Conservation (phyloP, 1,140 invertebrate genomes). For the Belonocnema kinseyi region DNA sequence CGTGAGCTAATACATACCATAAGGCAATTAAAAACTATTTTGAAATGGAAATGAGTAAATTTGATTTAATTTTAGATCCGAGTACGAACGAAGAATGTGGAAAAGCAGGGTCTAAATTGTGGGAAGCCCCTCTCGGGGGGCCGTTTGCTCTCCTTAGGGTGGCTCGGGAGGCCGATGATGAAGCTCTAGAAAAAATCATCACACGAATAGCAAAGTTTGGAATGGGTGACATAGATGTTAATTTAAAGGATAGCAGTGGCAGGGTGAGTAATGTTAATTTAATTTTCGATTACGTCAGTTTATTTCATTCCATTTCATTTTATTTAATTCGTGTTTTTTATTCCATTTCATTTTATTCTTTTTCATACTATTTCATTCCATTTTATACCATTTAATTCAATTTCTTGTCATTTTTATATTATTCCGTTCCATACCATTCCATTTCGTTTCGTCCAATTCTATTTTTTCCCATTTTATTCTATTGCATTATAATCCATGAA, state of each 20-base stretch:
- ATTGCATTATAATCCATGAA: too few relatives aligned
- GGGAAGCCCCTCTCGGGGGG: slow-evolving; percentile 61
- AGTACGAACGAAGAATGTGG: slow-evolving; percentile 47
- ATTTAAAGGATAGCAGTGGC: slow-evolving; percentile 69
- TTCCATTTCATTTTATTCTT: too few relatives aligned
- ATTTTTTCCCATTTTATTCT: too few relatives aligned
- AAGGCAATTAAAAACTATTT: too few relatives aligned
- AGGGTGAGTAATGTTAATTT: slow-evolving; percentile 62
- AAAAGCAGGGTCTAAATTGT: slow-evolving; percentile 61
- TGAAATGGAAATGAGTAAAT: too few relatives aligned
- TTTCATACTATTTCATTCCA: too few relatives aligned
- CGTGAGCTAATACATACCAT: too few relatives aligned
- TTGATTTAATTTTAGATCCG: slow-evolving; percentile 42
- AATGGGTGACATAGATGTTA: slow-evolving; percentile 63
- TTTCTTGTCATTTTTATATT: too few relatives aligned
- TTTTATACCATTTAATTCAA: too few relatives aligned
- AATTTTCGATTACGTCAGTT: background rate
- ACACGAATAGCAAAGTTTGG: slow-evolving; percentile 56
- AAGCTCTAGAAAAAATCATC: slow-evolving; percentile 61
- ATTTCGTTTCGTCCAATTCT: too few relatives aligned
- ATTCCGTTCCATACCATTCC: too few relatives aligned
- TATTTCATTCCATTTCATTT: background rate
- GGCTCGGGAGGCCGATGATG: slow-evolving; percentile 69
- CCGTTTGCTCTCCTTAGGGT: slow-evolving; percentile 67
- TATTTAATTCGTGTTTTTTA: too few relatives aligned